Base-by-base conservation (phyloP, 2,113 vertebrate species). In the Beaufortia kweichowensis region DNA sequence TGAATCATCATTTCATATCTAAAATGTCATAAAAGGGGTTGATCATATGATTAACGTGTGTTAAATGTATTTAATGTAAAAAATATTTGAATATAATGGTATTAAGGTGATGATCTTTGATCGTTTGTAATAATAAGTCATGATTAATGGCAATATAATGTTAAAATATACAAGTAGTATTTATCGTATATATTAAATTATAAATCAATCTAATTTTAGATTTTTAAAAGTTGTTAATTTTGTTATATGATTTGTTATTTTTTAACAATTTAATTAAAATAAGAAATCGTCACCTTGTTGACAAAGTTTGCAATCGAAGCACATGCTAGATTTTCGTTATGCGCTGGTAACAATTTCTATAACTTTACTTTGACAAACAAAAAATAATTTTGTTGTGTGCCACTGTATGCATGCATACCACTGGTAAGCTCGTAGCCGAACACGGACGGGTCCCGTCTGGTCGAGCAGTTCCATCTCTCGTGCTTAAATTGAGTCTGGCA, bases 391-490 rank as follows among this genome's bases (percentile, higher is more conserved):
- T n/a, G n/a, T n/a, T 6, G 17, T 39, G 21, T 35, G 31, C 14
- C 9, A 59, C 23, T 50, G 2, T 14, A 4, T 26, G 41, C 3
- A 12, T 31, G 75, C 94, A 94, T 87, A 98, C 96, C 96, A 77
- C 95, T 95, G 72, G 83, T 94, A 46, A 95, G 78, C 86, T 95
- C 94, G 71, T 92, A 88, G 28, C 94, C 95, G 35, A 95, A 93
- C 83, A 92, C 86, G 0, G 91, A 80, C 1, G 83, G 59, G 31
- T 90, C 61, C 67, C 76, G 60, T 14, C 73, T 74, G 17, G 91
- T 90, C 70, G 85, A 90, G 86, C 96, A 98, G 92, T 97, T 95
- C 96, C 96, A 98, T 48, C 96, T 86, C 85, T 98, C 96, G 78
- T 96, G 92, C 70, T 89, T 89, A 90, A 98, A 98, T 88, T 97